Base-by-base conservation (phyloP, 2,888 invertebrate species). In the Thyatira batis region DNA sequence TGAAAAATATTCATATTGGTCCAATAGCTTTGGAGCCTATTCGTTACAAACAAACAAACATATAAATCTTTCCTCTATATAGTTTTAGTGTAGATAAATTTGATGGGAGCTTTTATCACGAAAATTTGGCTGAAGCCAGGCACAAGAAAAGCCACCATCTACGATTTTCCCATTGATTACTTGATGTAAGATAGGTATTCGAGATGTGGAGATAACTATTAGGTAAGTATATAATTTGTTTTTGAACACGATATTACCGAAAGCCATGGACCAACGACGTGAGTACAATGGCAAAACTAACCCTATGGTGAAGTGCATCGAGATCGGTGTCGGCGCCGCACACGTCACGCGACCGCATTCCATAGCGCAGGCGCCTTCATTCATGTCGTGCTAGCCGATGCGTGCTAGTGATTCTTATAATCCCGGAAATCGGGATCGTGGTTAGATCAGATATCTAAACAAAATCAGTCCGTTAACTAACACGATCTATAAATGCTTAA, bases 301-400 rank as follows among this genome's bases (percentile, higher is more conserved):
- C 79, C 80, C 81, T 83, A 83, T 79, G 81, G 81, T 82, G 78
- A 86, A 87, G 89, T 91, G 92, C 91, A 92, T 88, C 88, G 85
- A 89, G 90, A 90, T 91, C 89, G 88, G 90, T 84, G 86, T 81
- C 91, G 92, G 92, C 92, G 91, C 87, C 92, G 93, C 86, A 81
- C 89, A 92, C 93, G 93, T 93, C 93, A 93, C 92, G 89, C 89
- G 90, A 87, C 89, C 92, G 92, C 93, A 93, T 93, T 93, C 93
- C 93, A 87, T 75, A 60, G 67, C 63, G 60, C 71, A 58, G 85
- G 84, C 86, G 87, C 85, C 88, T 90, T 84, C 89, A 89, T 90
- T 89, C 90, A 90, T 90, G 85, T 84, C 75, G 85, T 72, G 80
- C 23, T 23, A 23, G 23, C 6, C 23, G 23, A 23, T 23, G 23